Base-by-base conservation (phyloP, 1,140 invertebrate species). In the Andricus grossulariae region DNA sequence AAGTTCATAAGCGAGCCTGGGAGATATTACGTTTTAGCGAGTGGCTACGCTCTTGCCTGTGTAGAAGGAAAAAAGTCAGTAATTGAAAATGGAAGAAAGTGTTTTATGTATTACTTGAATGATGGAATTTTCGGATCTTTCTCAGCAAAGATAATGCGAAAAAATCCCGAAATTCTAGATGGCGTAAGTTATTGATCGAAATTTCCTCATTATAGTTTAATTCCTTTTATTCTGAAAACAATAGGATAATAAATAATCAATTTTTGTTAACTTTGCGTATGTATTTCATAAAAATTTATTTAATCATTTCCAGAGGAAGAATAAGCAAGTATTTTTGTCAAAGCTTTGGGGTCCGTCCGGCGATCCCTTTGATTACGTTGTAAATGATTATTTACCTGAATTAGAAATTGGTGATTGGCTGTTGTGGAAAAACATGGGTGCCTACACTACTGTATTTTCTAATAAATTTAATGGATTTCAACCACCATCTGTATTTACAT, bases 71-170 rank as follows among this genome's bases (percentile, higher is more conserved):
- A 93, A 83, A 93, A 92, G 60, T 84, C 92, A 19, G 88, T 93
- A 8, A 60, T 52, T 1, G 87, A 88, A 0, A 79, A 81, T 12
- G 74, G 72, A 19, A 84, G 82, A 52, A 80, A 86, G 90, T 90
- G 90, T 83, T 45, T 45, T 11, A 94, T 95, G 93, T 94, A 95
- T 85, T 95, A 94, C 80, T 85, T 96, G 16, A 96, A 95, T 84
- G 95, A 96, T 85, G 93, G 95, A 8, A 93, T 94, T 13, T 96
- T 95, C 86, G 95, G 94, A 18, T 94, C 94, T 0, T 96, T 96
- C 52, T 73, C 90, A 12, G 89, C 89, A 21, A 88, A 90, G 71
- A 71, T 90, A 12, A 52, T 90, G 45, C 71, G 80, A 8, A 8
- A 86, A 88, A 80, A 51, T 1, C 79, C 8, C 83, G 86, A 66